Conservation (phyloP, 2,797 vertebrate genomes). For the Sphaeramia orbicularis region DNA sequence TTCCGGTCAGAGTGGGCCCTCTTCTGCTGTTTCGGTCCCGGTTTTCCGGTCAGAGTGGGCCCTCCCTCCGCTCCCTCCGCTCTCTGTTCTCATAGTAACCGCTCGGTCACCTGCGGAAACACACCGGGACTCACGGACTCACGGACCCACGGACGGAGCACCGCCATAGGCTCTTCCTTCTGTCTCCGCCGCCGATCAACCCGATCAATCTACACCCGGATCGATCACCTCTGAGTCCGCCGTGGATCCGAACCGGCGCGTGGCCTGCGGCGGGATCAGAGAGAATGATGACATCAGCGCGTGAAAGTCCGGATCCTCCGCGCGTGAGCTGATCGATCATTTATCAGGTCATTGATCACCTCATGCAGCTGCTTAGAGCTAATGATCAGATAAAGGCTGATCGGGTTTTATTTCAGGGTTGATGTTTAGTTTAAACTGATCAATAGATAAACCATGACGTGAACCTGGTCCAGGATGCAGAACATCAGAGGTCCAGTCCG, state of each 20-base stretch:
- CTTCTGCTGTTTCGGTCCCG: neutral
- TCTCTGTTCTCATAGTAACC: slow-evolving; percentile 66
- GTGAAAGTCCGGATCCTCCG: slow-evolving; percentile 47
- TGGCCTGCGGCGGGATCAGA: slow-evolving; percentile 57
- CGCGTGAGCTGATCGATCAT: slow-evolving; percentile 65
- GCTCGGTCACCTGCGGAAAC: slow-evolving; percentile 70
- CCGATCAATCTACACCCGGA: slow-evolving; percentile 32
- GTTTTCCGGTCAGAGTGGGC: neutral
- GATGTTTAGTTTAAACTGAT: no score
- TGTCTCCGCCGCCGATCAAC: neutral
- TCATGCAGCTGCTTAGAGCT: neutral
- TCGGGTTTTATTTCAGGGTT: no score
- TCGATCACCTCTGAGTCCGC: slow-evolving; percentile 30
- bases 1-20: no score
- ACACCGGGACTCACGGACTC: slow-evolving; percentile 54
- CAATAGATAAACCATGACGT: neutral
- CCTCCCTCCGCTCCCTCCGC: neutral
- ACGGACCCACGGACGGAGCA: slow-evolving; percentile 17
- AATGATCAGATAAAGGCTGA: neutral
- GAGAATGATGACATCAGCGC: slow-evolving; percentile 68
- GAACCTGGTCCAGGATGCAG: neutral
- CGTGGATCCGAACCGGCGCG: slow-evolving; percentile 40
- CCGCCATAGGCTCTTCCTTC: no score
- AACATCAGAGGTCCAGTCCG: no score
- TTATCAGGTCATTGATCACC: slow-evolving; percentile 46